Conservation (phyloP, 2,797 vertebrate species). For the Acomys russatus region DNA sequence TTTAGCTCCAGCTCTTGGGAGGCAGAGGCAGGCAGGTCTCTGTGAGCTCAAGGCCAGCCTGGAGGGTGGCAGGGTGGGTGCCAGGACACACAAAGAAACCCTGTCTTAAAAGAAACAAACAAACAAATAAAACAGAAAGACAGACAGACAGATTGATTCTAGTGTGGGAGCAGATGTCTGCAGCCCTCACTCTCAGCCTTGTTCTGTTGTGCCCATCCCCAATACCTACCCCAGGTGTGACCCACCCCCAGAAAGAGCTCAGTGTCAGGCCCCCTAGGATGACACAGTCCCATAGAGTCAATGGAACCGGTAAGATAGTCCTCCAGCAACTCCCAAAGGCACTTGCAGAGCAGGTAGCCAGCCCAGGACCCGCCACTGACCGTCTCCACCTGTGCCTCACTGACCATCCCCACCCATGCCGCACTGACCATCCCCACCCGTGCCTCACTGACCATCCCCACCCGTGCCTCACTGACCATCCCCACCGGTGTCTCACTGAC, state of each 20-base stretch:
- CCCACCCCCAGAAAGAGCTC: not conserved
- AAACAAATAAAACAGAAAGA: too few species aligned
- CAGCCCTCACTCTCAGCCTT: not conserved
- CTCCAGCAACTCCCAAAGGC: not conserved
- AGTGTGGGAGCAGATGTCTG: not conserved
- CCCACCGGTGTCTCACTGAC: constrained; percentile 41
- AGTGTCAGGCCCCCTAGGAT: not conserved
- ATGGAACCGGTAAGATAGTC: not conserved
- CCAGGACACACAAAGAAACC: not conserved
- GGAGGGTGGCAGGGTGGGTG: not conserved
- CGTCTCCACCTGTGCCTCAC: not conserved
- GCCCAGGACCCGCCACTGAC: not conserved
- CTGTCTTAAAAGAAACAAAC: not conserved
- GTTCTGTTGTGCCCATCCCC: not conserved
- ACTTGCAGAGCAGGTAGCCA: not conserved
- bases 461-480: not conserved
- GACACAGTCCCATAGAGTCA: not conserved
- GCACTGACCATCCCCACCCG: constrained; percentile 23
- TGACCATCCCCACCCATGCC: too few species aligned
- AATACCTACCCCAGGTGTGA: not conserved
- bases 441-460: constrained; percentile 24
- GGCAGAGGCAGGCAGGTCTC: not conserved
- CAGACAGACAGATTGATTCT: not conserved
- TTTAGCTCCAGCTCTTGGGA: not conserved
- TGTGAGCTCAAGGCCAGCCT: not conserved